Conservation (phyloP, 1,140 invertebrate genomes). For the Lucilia cuprina region DNA sequence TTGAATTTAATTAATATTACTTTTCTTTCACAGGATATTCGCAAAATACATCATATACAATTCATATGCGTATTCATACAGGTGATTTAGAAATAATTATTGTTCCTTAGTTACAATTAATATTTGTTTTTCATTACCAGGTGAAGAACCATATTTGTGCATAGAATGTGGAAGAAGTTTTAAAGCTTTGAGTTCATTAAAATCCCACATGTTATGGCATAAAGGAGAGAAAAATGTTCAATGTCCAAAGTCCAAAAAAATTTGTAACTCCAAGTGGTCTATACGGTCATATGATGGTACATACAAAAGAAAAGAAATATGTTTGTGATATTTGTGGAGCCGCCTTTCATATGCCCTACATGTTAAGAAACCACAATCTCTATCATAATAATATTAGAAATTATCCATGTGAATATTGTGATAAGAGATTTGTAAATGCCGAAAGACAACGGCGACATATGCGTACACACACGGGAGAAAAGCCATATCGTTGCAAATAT, state of each 20-base stretch:
- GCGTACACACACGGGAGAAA: constrained; percentile 69
- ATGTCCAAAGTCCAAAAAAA: constrained; percentile 66
- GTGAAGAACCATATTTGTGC: constrained; percentile 71
- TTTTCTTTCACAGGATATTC: background rate
- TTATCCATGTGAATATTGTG: constrained; percentile 61
- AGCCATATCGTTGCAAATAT: constrained; percentile 66
- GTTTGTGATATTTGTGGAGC: constrained; percentile 74
- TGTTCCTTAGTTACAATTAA: too few species aligned
- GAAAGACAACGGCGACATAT: constrained; percentile 62
- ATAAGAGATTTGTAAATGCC: constrained; percentile 28
- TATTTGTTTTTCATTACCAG: background rate
- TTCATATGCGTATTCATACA: background rate
- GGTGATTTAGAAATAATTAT: constrained; percentile 40
- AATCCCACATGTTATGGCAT: constrained; percentile 68
- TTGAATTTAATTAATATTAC: background rate
- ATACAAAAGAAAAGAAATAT: constrained; percentile 67
- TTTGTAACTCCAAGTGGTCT: constrained; percentile 70
- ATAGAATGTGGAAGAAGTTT: constrained; percentile 71
- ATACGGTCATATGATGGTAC: constrained; percentile 66
- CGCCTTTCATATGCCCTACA: constrained; percentile 74
- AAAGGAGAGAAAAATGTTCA: constrained; percentile 67
- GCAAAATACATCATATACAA: background rate
- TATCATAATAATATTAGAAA: constrained; percentile 71
- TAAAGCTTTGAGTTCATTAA: constrained; percentile 65
- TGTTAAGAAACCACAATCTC: constrained; percentile 68